phyloP scores from a whole-genome alignment of 53 echinoderm and acorn worm species.

The Apostichopus leukothele region DNA sequence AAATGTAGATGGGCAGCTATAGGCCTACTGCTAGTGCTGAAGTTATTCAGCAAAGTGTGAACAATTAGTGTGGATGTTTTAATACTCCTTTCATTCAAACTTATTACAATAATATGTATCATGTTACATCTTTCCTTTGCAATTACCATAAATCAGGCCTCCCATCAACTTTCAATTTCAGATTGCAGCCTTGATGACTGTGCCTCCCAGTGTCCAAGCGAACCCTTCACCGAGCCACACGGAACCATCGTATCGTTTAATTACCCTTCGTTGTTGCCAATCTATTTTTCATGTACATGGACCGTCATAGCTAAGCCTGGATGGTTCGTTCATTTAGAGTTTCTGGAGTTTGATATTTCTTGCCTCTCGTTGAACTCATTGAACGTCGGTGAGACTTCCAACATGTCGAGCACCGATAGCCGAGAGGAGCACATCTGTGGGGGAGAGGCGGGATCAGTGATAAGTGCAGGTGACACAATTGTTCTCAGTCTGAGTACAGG shows the following conservation, averaged over 20 bases:
- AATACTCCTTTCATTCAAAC: no score
- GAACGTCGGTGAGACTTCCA: background rate
- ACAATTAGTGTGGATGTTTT: no score
- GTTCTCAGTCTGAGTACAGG: background rate
- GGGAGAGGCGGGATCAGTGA: background rate
- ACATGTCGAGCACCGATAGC: background rate
- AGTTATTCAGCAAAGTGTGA: no score
- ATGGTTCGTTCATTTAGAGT: background rate
- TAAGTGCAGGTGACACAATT: background rate
- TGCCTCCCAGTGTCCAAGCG: background rate
- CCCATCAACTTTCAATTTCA: background rate
- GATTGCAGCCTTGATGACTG: conserved; percentile 22
- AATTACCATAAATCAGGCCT: no score
- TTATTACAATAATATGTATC: no score
- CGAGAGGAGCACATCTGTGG: background rate
- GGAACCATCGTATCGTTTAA: conserved; percentile 13
- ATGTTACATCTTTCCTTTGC: no score
- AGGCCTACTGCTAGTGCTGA: no score
- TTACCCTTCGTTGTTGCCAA: conserved; percentile 3
- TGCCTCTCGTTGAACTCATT: background rate
- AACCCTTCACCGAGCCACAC: background rate
- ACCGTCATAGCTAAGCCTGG: background rate
- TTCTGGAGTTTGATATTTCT: conserved; percentile 13
- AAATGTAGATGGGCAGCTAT: no score
- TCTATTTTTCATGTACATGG: conserved; percentile 24